Evolutionary conservation across 2,113 vertebrate genomes (phyloP).

Genomic region (Gobio gobio): DNA sequence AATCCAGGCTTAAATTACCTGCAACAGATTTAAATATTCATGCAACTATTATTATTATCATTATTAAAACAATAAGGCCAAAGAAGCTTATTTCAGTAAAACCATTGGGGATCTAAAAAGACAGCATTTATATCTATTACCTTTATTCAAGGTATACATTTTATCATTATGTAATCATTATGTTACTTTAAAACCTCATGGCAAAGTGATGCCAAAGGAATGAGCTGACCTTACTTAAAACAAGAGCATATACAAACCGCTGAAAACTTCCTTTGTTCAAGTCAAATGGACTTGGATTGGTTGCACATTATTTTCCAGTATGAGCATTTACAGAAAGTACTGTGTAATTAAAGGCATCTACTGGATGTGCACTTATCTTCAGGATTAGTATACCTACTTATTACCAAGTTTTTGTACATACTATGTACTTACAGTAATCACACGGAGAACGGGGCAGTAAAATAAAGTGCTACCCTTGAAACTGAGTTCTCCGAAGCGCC

Average conservation of each 20-base stretch:
- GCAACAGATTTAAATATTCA: no score
- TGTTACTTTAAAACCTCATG: neutral
- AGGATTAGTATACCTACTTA: neutral
- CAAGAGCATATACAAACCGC: neutral
- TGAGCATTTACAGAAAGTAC: neutral
- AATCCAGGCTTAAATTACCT: no score
- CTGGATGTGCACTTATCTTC: neutral
- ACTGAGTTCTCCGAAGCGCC: neutral
- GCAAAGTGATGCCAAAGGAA: neutral
- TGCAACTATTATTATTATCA: no score
- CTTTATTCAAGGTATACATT: neutral
- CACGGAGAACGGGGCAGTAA: neutral
- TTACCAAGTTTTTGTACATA: neutral
- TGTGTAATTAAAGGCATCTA: neutral
- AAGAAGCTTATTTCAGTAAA: neutral
- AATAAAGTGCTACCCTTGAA: neutral
- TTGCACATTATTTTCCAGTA: neutral
- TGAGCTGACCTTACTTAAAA: neutral
- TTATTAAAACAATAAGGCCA: no score
- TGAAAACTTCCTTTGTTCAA: neutral
- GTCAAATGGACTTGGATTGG: neutral
- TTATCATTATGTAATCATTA: neutral
- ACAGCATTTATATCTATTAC: no score
- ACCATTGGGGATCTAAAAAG: neutral
- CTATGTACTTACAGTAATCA: neutral